Evolutionary conservation across 1,140 invertebrate genomes (phyloP).

Genomic region (Pinna nobilis): DNA sequence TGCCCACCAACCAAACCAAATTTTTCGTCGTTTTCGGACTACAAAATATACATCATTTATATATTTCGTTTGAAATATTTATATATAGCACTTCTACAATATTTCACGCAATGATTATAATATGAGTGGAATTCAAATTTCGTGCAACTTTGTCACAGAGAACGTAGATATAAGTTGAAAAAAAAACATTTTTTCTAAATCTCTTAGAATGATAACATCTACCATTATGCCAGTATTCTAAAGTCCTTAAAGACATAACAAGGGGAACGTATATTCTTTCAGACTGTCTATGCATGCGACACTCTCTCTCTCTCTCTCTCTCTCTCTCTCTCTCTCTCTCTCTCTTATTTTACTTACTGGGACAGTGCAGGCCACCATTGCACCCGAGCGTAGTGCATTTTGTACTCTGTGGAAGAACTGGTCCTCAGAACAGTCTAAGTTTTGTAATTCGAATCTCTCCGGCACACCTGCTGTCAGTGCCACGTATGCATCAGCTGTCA

Average conservation of each 20-base stretch:
- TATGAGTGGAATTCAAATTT: too few relatives aligned
- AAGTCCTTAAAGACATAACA: too few relatives aligned
- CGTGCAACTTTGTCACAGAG: too few relatives aligned
- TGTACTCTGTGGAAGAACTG: constrained; percentile 51
- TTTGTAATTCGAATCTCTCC: constrained; percentile 59
- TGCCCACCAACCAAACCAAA: constrained; percentile 64
- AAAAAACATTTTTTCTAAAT: too few relatives aligned
- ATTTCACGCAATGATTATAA: neutral
- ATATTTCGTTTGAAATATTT: neutral
- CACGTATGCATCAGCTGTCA: constrained; percentile 49
- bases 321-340: too few relatives aligned
- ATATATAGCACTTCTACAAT: neutral
- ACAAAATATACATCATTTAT: constrained; percentile 1
- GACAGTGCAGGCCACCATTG: constrained; percentile 58
- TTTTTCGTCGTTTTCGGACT: constrained; percentile 52
- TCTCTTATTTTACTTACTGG: constrained; percentile 55
- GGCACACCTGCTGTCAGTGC: constrained; percentile 69
- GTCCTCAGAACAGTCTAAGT: constrained; percentile 31
- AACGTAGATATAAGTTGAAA: too few relatives aligned
- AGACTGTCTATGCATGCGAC: too few relatives aligned
- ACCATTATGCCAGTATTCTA: too few relatives aligned
- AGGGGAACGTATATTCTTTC: too few relatives aligned
- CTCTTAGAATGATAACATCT: too few relatives aligned
- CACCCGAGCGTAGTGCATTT: constrained; percentile 53
- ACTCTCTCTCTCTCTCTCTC: constrained; percentile 3